These are phyloP conservation scores for Amblyornis subalaris DNA, from an alignment of 2,113 vertebrate species.

Conservation along the genomic window DNA sequence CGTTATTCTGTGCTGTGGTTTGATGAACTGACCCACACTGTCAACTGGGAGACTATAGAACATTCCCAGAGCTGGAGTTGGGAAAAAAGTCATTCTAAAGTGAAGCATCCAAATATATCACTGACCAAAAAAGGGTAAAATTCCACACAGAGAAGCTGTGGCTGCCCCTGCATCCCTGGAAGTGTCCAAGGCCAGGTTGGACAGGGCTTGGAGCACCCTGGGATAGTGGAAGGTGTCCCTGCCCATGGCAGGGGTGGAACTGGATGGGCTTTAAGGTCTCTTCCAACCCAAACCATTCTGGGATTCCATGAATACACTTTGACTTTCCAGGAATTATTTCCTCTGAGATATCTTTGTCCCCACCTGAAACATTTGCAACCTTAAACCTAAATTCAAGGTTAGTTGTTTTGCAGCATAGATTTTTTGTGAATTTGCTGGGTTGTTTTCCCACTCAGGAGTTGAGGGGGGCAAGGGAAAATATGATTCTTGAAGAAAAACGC, in stretches of 20 bases:
- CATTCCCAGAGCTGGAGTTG: neutral
- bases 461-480: neutral
- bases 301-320: neutral
- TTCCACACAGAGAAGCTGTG: neutral
- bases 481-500: neutral
- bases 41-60: neutral
- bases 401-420: neutral
- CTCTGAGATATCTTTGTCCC: neutral
- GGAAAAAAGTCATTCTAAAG: neutral
- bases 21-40: too few species aligned
- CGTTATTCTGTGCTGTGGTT: neutral
- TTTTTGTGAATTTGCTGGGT: neutral
- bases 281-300: neutral
- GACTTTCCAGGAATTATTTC: neutral
- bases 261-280: rapidly evolving
- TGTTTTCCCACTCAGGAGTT: neutral
- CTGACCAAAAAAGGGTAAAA: neutral
- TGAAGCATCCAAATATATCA: neutral
- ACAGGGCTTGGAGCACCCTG: neutral
- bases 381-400: neutral
- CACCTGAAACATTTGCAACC: neutral
- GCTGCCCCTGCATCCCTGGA: neutral
- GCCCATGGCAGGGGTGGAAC: neutral
- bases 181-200: neutral
- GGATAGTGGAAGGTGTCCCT: neutral